These are phyloP conservation scores for Dasyornis broadbenti DNA, from an alignment of 2,113 vertebrate genomes.

Conservation along the genomic window DNA sequence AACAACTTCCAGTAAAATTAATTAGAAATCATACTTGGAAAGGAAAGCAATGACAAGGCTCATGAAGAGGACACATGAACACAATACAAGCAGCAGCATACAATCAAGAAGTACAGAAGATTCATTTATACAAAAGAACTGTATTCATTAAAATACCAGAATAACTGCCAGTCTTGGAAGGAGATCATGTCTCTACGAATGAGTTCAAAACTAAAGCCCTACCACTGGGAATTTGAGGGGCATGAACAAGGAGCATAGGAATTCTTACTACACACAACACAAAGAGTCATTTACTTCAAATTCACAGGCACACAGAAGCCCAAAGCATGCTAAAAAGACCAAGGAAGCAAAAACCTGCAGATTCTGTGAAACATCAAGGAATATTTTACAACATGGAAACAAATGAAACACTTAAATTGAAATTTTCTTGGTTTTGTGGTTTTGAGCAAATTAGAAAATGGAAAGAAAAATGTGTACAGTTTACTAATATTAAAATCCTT, in stretches of 20 bases:
- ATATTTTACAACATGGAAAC: background rate
- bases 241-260: background rate
- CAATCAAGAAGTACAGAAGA: background rate
- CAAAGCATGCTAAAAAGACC: background rate
- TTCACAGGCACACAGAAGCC: background rate
- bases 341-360: background rate
- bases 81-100: background rate
- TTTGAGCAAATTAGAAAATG: background rate
- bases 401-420: background rate
- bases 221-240: background rate
- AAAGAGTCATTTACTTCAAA: background rate
- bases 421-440: background rate
- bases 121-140: background rate
- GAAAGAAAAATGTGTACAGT: background rate
- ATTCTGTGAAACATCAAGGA: background rate
- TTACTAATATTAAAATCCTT: background rate
- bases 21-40: background rate
- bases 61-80: background rate
- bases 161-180: no score
- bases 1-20: background rate
- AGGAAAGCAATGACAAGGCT: background rate
- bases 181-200: fast-evolving
- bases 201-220: background rate
- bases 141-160: background rate
- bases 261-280: background rate